Conservation (phyloP, 2,797 vertebrate genomes). For the Chanos chanos region DNA sequence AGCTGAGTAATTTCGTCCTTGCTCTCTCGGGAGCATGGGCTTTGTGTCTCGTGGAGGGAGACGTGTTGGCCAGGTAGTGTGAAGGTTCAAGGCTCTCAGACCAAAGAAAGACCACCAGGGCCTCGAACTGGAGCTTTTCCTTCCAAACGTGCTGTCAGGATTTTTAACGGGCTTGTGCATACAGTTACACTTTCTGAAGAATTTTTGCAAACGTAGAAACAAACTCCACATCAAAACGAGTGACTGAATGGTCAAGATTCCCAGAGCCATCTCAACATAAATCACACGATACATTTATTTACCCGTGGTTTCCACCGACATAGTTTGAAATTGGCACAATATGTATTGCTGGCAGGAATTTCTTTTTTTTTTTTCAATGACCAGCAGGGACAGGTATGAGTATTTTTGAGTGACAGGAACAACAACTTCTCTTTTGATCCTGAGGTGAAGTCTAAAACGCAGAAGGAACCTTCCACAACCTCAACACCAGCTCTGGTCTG, state of each 20-base stretch:
- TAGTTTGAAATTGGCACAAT: too few relatives aligned
- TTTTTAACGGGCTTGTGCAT: too few relatives aligned
- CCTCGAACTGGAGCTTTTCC: slow-evolving; percentile 54
- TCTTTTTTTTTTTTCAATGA: too few relatives aligned
- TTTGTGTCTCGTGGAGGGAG: slow-evolving; percentile 27
- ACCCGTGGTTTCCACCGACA: too few relatives aligned
- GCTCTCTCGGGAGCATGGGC: slow-evolving; percentile 10
- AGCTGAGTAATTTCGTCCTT: slow-evolving; percentile 26
- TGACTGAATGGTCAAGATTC: too few relatives aligned
- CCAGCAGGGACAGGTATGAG: too few relatives aligned
- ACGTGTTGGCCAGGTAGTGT: slow-evolving; percentile 29
- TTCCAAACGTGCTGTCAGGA: slow-evolving; percentile 5
- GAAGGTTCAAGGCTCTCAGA: slow-evolving; percentile 15
- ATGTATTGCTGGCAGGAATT: too few relatives aligned
- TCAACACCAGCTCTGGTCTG: slow-evolving; percentile 66
- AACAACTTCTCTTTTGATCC: slow-evolving; percentile 65
- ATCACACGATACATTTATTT: too few relatives aligned
- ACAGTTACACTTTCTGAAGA: too few relatives aligned
- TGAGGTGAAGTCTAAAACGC: slow-evolving; percentile 74
- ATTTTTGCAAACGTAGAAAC: too few relatives aligned
- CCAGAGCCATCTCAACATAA: too few relatives aligned
- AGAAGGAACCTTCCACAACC: slow-evolving; percentile 54
- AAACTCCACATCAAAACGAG: too few relatives aligned
- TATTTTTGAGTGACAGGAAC: neutral
- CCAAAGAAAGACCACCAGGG: slow-evolving; percentile 26